Evolutionary conservation across 1,140 invertebrate genomes (phyloP).

Genomic region (Cecropterus lyciades): DNA sequence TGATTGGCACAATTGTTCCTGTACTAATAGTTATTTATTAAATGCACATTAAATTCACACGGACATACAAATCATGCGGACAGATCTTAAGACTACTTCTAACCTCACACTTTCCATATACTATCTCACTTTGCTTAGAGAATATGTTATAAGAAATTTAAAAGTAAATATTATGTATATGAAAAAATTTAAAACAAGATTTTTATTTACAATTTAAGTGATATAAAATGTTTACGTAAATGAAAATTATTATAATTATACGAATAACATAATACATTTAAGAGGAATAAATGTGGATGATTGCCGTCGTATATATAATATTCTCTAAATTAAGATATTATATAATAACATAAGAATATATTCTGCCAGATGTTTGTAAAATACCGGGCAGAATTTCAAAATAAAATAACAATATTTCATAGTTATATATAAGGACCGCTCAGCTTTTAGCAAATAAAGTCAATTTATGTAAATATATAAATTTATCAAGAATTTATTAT

Average conservation of each 20-base stretch:
- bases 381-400: slow-evolving; percentile 6
- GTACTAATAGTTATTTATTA: too few species aligned
- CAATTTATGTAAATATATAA: background rate
- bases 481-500: background rate
- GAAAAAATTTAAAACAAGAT: too few species aligned
- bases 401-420: slow-evolving; percentile 10
- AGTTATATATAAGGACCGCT: slow-evolving; percentile 3
- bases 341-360: background rate
- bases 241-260: too few species aligned
- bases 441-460: slow-evolving; percentile 11
- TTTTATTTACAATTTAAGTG: too few species aligned
- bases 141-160: slow-evolving; percentile 6
- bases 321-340: slow-evolving; percentile 9
- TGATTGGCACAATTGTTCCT: too few species aligned
- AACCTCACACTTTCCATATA: background rate
- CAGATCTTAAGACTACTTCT: background rate
- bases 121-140: slow-evolving; percentile 2
- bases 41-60: too few species aligned
- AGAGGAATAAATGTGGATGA: too few species aligned
- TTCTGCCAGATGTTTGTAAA: slow-evolving; percentile 18
- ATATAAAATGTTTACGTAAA: too few species aligned
- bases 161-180: too few species aligned
- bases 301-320: background rate
- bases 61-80: too few species aligned
- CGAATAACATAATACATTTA: too few species aligned